Percentiles rank a stretch among this genome's conserved stretches.
phyloP scores from a whole-genome alignment of 2,797 vertebrate species.

The Pteronotus mesoamericanus region DNA sequence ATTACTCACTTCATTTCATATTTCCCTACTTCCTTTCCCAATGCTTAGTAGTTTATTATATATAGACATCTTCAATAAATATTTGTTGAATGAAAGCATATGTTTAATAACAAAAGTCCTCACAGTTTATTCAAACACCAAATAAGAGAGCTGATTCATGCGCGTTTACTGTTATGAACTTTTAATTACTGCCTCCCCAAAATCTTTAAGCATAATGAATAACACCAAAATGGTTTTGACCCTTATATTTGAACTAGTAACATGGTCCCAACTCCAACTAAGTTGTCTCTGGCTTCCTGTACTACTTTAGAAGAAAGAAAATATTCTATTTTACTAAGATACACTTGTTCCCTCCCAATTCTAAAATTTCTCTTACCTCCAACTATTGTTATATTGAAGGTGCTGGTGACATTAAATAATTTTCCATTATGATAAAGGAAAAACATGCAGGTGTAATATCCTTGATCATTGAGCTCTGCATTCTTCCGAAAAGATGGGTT shows the following conservation, averaged over 20 bases:
- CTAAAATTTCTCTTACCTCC: slow-evolving; percentile 76
- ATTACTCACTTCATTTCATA: not conserved
- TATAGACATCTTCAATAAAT: not conserved
- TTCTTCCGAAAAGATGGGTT: not conserved
- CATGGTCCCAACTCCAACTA: not conserved
- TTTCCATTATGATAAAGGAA: slow-evolving; percentile 68
- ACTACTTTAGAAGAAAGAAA: not conserved
- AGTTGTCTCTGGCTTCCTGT: not conserved
- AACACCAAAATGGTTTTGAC: not conserved
- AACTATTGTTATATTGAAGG: slow-evolving; percentile 72
- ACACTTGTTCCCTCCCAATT: not conserved
- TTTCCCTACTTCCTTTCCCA: not conserved
- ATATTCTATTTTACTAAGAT: not conserved
- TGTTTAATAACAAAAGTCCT: not conserved
- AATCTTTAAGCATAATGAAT: not conserved
- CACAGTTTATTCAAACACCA: not conserved
- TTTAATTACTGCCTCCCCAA: not conserved
- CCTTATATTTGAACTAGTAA: not conserved
- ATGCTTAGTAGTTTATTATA: not conserved
- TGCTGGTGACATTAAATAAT: slow-evolving; percentile 75
- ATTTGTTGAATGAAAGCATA: not conserved
- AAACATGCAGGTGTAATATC: slow-evolving; percentile 82
- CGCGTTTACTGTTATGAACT: not conserved
- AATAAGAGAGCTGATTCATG: not conserved
- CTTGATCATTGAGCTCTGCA: slow-evolving; percentile 69